Base-by-base conservation (phyloP, 2,797 vertebrate species). In the Lerista edwardsae region DNA sequence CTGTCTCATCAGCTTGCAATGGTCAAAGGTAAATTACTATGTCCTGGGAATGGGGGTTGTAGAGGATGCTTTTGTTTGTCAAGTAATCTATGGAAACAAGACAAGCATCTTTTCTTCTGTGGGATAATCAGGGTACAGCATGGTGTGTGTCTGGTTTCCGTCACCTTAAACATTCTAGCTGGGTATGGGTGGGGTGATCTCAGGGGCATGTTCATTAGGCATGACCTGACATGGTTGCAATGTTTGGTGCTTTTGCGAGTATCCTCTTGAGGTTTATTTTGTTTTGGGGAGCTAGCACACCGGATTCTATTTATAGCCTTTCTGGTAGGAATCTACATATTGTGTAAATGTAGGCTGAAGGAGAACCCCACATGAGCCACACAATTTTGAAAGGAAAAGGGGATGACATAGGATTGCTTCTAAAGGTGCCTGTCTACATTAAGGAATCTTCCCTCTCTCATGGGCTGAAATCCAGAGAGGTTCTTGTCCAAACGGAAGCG, bases 1-100 rank as follows among this genome's bases (percentile, higher is more conserved):
- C 89, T 98, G 47, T 98, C 97, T 90, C 99, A 99, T 92, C 98
- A 99, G 90, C 97, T 98, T 94, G 96, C 97, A 19, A 97, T 99
- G 2, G 88, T 97, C 71, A 98, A 96, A 98, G 98, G 99, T 98
- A 95, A 88, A 90, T 76, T 12, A 57, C 44, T 51, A 14, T 9
- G n/a, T 34, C 39, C 11, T 34, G n/a, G 47, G 55, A 25, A 41
- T 3, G 2, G 39, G 57, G 17, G 23, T 15, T 73, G 31, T n/a
- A 39, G 19, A 85, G 47, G 31, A 19, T 75, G 51, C 31, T 21
- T 67, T 44, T 69, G 51, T 36, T 41, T 21, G 2, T 14, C 11
- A 1, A n/a, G 23, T 31, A 61, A 31, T 36, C 29, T 31, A 75
- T 3, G 64, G 57, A 10, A 82, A 75, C 5, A 82, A 55, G n/a